Evolutionary conservation across 2,113 vertebrate species (phyloP), one percentile per base, ranked within the genome.

Genomic region (Thamnophis sirtalis): DNA sequence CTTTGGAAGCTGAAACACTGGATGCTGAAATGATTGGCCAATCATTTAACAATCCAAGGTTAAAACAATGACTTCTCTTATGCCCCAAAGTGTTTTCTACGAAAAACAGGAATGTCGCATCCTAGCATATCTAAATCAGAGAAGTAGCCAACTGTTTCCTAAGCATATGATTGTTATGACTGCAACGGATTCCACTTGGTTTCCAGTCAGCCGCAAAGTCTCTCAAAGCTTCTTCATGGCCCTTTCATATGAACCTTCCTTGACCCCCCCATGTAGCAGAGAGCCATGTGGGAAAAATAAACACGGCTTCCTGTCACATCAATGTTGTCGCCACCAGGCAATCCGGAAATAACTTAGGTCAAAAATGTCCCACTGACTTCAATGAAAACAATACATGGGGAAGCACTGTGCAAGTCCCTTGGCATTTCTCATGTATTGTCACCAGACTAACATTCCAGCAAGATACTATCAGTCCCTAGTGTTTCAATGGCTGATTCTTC

Each of bases 281-380:
- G 63, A 54, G 13, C 38, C 53, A 88, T 56, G 91, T 88, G 87
- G n/a, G 33, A 43, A 88, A 92, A n/a, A 89, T 88, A 89, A 89
- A 88, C 3, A 84, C 53, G 3, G 17, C 43, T 88, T 89, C 86
- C 87, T 84, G 50, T 54, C 60, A 91, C 53, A 80, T 43, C 33
- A 51, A 87, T 68, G 56, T 53, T 17, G 91, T 68, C 49, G 1
- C 19, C 26, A 58, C 9, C 53, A 58, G 68, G 24, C 84, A 68
- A 89, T 58, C 15, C 15, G 3, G 86, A 92, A 84, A 92, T 91
- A 88, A 88, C 87, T 84, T 24, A 58, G 87, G 38, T 92, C 49
- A 91, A 19, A 21, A 22, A 21, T 17, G 24, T 53, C 56, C 68
- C 43, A 88, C 38, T 84, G 26, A 22, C 26, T 13, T 73, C 86